Evolutionary conservation across 2,797 vertebrate genomes (phyloP).

Genomic region (Rhodeus uyekii): DNA sequence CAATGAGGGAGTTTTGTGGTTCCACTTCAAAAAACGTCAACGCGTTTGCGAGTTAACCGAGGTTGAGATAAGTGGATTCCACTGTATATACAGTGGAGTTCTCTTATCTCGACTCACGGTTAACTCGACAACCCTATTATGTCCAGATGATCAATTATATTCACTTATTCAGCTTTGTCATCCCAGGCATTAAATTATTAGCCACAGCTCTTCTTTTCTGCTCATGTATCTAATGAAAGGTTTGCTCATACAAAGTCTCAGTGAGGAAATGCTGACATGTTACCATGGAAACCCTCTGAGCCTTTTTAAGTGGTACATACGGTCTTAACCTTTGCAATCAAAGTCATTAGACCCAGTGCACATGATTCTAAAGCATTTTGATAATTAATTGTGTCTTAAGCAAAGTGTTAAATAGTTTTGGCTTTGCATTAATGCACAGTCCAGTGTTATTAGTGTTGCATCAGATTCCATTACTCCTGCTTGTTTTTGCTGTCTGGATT

Average conservation of each 20-base stretch:
- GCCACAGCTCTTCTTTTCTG: not conserved
- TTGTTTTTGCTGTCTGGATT: not conserved
- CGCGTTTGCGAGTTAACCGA: too few relatives aligned
- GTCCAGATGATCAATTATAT: slow-evolving; percentile 5
- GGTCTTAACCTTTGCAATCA: not conserved
- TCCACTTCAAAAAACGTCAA: too few relatives aligned
- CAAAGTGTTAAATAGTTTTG: slow-evolving; percentile 24
- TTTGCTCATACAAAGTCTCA: not conserved
- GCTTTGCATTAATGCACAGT: not conserved
- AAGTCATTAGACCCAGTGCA: not conserved
- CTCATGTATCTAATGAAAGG: not conserved
- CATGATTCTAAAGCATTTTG: slow-evolving; percentile 3
- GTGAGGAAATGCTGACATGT: slow-evolving; percentile 53
- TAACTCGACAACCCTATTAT: too few relatives aligned
- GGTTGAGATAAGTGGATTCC: too few relatives aligned
- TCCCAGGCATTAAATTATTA: not conserved
- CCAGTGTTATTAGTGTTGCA: slow-evolving; percentile 2
- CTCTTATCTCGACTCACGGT: too few relatives aligned
- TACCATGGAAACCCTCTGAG: slow-evolving; percentile 50
- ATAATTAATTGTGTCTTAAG: not conserved
- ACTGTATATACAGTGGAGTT: too few relatives aligned
- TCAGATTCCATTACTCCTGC: not conserved
- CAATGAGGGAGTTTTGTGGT: too few relatives aligned
- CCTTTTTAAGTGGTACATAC: not conserved
- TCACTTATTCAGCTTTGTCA: not conserved